Conservation (phyloP, 2,113 vertebrate species). For the Phalacrocorax aristotelis region DNA sequence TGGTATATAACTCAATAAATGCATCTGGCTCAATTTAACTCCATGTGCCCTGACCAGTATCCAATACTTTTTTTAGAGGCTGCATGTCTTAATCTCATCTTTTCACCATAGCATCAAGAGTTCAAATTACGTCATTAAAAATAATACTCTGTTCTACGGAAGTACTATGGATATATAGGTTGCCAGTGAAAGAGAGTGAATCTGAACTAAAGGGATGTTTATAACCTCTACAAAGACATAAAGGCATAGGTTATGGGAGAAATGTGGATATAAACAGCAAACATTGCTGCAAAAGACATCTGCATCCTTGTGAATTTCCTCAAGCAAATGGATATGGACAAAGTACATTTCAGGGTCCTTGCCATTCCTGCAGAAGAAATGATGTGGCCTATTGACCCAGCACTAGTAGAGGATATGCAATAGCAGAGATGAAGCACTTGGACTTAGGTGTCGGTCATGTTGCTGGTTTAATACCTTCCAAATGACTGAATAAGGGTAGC, state of each 20-base stretch:
- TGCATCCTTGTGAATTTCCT: constrained; percentile 14
- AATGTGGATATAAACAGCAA: constrained; percentile 33
- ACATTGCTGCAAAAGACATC: neutral
- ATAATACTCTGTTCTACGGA: constrained; percentile 3
- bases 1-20: neutral
- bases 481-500: neutral
- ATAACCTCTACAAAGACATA: constrained; percentile 18
- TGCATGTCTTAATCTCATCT: constrained; percentile 33
- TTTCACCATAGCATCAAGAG: constrained; percentile 19
- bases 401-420: neutral
- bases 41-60: neutral
- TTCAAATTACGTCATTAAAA: constrained; percentile 52
- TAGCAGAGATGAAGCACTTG: neutral
- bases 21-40: constrained; percentile 26
- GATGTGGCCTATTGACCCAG: neutral
- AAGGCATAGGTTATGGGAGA: constrained; percentile 19
- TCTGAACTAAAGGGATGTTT: constrained; percentile 22
- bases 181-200: neutral
- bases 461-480: neutral
- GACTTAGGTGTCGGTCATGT: neutral
- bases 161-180: neutral
- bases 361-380: neutral
- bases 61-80: constrained; percentile 32
- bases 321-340: neutral
- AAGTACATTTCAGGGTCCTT: neutral